Base-by-base conservation (phyloP, 2,888 invertebrate species). In the Sepioteuthis lessoniana region DNA sequence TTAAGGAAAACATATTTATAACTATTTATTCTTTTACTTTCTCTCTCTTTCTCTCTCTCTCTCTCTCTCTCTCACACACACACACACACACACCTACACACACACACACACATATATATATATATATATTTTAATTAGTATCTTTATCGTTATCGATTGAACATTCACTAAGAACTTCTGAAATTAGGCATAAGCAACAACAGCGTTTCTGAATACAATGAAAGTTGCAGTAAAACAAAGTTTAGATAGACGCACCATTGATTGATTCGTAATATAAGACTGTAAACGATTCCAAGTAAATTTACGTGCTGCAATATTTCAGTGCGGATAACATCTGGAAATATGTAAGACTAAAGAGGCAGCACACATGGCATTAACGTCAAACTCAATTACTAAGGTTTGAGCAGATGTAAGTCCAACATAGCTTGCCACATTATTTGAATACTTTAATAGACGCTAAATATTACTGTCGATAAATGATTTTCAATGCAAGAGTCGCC, bases 251-350 rank as follows among this genome's bases (percentile, higher is more conserved):
- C 76, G n/a, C n/a, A 35, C n/a, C 76, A n/a, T 76, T 76, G 76
- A 76, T 76, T 76, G 76, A 76, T 76, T 13, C n/a, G n/a, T 76
- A 76, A 76, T 76, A 76, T 76, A 76, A 76, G 76, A 76, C n/a
- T 35, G n/a, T 76, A 76, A 76, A 76, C n/a, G n/a, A 76, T 76
- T n/a, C n/a, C 76, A 19, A 19, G n/a, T 16, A 13, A n/a, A 76
- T n/a, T n/a, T n/a, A 76, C 76, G n/a, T 16, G 76, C n/a, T 76
- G 16, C 76, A 0, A n/a, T 76, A 76, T n/a, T 76, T 76, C 76
- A 76, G 4, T 76, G 13, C n/a, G 76, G 19, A 76, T n/a, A 76
- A 35, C 76, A 35, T 35, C 35, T n/a, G 16, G 76, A 76, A 35
- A 76, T 76, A 76, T 76, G 76, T 35, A 76, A 76, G 76, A 35